Evolutionary conservation across 1,140 invertebrate species (phyloP).

Genomic region (Steinernema khuongi): DNA sequence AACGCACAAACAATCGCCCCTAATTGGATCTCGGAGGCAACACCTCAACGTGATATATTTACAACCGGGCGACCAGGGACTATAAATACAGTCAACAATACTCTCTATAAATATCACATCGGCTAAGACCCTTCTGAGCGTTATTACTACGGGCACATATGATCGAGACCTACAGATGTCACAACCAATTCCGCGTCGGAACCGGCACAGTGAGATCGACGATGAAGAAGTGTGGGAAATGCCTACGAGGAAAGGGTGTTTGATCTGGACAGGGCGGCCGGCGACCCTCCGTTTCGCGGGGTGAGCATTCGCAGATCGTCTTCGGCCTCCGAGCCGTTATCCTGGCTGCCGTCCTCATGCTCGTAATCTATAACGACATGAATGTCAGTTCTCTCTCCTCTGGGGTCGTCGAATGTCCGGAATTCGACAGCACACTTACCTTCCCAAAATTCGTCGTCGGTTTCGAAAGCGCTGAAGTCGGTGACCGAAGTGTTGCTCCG

Average conservation of each 20-base stretch:
- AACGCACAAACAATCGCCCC: too few species aligned
- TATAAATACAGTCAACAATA: neutral
- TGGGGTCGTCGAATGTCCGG: neutral
- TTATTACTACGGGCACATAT: neutral
- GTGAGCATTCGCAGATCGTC: neutral
- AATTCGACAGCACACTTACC: too few species aligned
- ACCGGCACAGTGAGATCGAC: neutral
- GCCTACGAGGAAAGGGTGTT: neutral
- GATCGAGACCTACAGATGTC: neutral
- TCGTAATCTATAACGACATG: neutral
- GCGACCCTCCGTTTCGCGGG: neutral
- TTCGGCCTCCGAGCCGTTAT: neutral
- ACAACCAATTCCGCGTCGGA: neutral
- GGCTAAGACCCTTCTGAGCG: neutral
- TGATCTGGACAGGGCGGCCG: neutral
- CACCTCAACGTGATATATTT: too few species aligned
- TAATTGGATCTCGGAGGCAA: too few species aligned
- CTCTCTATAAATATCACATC: neutral
- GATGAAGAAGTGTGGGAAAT: neutral
- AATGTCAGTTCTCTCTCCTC: neutral
- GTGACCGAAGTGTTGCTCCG: conserved; percentile 10
- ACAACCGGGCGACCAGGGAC: too few species aligned
- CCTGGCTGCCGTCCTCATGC: neutral
- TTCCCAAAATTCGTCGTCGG: conserved; percentile 3
- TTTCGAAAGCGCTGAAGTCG: conserved; percentile 13